Percentiles rank a stretch among this genome's conserved stretches.
Evolutionary conservation across 2,797 vertebrate species (phyloP).

Genomic region (Paedocypris micromegethes): DNA sequence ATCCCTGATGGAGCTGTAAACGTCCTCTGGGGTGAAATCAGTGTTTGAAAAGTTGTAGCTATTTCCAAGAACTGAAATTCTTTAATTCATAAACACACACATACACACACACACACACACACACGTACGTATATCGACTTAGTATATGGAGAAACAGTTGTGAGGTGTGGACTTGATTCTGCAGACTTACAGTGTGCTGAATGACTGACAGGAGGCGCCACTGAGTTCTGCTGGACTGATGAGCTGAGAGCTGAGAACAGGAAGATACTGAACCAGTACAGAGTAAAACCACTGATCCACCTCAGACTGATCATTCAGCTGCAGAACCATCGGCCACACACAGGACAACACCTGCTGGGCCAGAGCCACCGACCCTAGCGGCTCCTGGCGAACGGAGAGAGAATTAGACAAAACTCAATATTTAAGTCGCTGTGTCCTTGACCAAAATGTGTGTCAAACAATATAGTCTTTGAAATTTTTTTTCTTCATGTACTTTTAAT

Average conservation of each 20-base stretch:
- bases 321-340: conserved; percentile 59
- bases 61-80: conserved; percentile 57
- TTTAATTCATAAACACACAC: conserved; percentile 24
- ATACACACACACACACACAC: neutral
- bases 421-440: too few species aligned
- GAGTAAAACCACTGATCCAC: conserved; percentile 55
- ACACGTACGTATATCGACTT: neutral
- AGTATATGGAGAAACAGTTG: neutral
- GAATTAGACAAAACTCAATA: too few species aligned
- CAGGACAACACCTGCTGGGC: conserved; percentile 55
- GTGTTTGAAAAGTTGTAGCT: conserved; percentile 55
- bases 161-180: neutral
- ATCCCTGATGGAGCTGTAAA: conserved; percentile 57
- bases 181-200: conserved; percentile 57
- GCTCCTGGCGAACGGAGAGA: conserved; percentile 46
- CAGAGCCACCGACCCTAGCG: conserved; percentile 51
- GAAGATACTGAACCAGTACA: conserved; percentile 51
- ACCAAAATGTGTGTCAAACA: too few species aligned
- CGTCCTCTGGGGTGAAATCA: conserved; percentile 52
- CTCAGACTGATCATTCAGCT: conserved; percentile 46
- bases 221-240: conserved; percentile 49
- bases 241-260: conserved; percentile 57
- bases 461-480: too few species aligned
- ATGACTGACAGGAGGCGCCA: conserved; percentile 55
- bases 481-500: too few species aligned